These are phyloP conservation scores for Amphipoea lucens DNA, from an alignment of 2,888 invertebrate genomes.

Conservation along the genomic window DNA sequence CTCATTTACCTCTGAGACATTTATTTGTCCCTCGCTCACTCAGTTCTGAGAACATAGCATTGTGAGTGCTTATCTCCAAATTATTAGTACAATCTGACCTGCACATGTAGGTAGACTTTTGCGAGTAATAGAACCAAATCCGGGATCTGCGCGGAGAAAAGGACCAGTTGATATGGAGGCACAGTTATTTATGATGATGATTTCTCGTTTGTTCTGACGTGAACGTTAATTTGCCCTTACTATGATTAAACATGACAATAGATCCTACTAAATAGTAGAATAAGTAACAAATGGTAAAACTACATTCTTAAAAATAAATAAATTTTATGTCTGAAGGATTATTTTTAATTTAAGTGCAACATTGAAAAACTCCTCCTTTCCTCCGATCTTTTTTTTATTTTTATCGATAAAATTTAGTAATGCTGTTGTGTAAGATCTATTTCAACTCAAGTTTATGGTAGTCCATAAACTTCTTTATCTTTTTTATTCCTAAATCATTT, in stretches of 20 bases:
- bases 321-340: neutral
- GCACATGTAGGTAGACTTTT: slow-evolving; percentile 18
- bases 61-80: slow-evolving; percentile 57
- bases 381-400: neutral
- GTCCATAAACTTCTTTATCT: neutral
- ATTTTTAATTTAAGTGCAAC: neutral
- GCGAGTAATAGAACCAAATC: slow-evolving; percentile 48
- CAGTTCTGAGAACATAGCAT: slow-evolving; percentile 23
- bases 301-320: neutral
- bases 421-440: too few relatives aligned
- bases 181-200: slow-evolving; percentile 37
- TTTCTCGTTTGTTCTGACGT: slow-evolving; percentile 8
- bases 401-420: neutral
- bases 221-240: neutral
- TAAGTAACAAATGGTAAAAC: neutral
- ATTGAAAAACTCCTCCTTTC: neutral
- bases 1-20: slow-evolving; percentile 37
- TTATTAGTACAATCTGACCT: slow-evolving; percentile 54
- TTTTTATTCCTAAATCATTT: neutral
- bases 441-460: too few relatives aligned
- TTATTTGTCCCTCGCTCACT: slow-evolving; percentile 13
- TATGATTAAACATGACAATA: neutral
- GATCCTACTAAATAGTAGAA: neutral
- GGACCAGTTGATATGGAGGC: slow-evolving; percentile 32
- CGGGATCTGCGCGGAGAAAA: slow-evolving; percentile 36